These are phyloP conservation scores for Callimorpha dominula DNA, from an alignment of 2,888 invertebrate genomes.

Conservation along the genomic window DNA sequence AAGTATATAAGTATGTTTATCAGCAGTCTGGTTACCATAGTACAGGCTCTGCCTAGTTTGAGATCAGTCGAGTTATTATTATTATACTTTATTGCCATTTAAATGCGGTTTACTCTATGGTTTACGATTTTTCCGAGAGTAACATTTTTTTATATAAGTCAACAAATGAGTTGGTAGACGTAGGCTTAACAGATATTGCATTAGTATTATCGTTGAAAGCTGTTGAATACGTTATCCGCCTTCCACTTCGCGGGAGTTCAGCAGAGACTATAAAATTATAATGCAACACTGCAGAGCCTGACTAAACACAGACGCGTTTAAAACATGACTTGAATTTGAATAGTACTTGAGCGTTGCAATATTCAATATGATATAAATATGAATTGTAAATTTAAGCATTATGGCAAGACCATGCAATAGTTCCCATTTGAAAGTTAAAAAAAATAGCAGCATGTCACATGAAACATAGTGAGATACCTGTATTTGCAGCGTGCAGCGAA, in stretches of 20 bases:
- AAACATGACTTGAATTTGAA: background rate
- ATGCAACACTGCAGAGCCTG: conserved; percentile 1
- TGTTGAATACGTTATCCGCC: conserved; percentile 4
- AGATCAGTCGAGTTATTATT: too few species aligned
- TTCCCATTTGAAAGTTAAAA: too few species aligned
- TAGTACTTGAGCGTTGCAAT: background rate
- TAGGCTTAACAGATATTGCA: background rate
- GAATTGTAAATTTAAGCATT: background rate
- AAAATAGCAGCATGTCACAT: too few species aligned
- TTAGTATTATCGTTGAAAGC: conserved; percentile 2
- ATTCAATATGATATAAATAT: background rate
- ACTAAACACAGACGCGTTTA: conserved; percentile 1
- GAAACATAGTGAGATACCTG: too few species aligned
- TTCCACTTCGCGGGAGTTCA: conserved; percentile 6
- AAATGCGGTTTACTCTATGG: too few species aligned
- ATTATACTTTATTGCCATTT: too few species aligned
- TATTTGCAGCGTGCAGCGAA: too few species aligned
- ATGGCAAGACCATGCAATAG: background rate
- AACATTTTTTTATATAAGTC: too few species aligned
- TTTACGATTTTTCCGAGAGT: too few species aligned
- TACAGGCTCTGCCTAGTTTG: too few species aligned
- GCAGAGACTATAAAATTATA: background rate
- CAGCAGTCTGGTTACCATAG: too few species aligned
- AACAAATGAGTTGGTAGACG: background rate
- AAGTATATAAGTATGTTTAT: too few species aligned